These are phyloP conservation scores for Halcyon chelicuti DNA, from an alignment of 2,797 vertebrate species.

Conservation along the genomic window DNA sequence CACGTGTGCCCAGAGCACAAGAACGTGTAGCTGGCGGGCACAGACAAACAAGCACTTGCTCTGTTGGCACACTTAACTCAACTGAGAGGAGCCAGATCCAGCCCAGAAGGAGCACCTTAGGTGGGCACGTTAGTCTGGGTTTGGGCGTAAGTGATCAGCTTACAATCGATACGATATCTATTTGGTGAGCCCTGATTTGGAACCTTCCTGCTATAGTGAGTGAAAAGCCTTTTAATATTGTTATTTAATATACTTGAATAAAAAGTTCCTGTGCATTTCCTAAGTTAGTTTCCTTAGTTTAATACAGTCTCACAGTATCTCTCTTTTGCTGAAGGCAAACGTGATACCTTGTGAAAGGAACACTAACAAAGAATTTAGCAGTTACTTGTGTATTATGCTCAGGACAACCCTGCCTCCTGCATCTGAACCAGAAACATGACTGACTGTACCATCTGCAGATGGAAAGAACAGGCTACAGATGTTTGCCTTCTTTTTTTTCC, in stretches of 20 bases:
- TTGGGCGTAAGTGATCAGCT: background rate
- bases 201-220: background rate
- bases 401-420: background rate
- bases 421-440: fast-evolving
- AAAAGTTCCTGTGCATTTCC: background rate
- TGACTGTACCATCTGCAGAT: background rate
- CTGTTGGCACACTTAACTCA: background rate
- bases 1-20: background rate
- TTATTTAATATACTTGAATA: background rate
- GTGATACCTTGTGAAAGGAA: background rate
- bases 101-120: background rate
- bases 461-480: too few species aligned
- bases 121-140: background rate
- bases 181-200: background rate
- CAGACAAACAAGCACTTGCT: background rate
- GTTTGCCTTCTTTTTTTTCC: too few species aligned
- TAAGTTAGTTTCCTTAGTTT: background rate
- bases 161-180: background rate
- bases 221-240: background rate
- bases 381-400: background rate
- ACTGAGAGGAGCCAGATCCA: background rate
- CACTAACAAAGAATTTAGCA: background rate
- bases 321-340: background rate
- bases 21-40: fast-evolving
- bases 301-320: background rate